Percentiles rank a stretch among this genome's conserved stretches.
phyloP scores from a whole-genome alignment of 2,113 vertebrate genomes.

The Hylia prasina region DNA sequence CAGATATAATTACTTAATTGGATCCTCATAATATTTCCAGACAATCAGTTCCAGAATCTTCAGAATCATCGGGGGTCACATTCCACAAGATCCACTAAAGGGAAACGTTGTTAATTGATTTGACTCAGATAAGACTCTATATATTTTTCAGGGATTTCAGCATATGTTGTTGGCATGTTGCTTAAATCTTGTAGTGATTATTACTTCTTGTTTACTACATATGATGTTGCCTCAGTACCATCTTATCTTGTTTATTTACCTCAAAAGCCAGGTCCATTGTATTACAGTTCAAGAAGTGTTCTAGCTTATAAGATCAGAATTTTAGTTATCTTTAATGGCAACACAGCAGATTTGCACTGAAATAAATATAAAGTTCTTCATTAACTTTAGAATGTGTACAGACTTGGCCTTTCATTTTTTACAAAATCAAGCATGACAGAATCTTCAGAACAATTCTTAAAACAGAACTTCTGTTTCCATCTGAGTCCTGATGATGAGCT shows the following conservation, averaged over 20 bases:
- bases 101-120: background rate
- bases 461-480: background rate
- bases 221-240: background rate
- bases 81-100: background rate
- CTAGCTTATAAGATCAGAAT: background rate
- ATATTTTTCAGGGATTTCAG: background rate
- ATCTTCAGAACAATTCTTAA: background rate
- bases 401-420: background rate
- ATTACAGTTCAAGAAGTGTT: background rate
- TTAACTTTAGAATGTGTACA: background rate
- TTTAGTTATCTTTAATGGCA: background rate
- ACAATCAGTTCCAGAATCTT: background rate
- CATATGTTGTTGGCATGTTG: background rate
- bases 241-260: background rate
- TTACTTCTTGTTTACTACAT: background rate
- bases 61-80: background rate
- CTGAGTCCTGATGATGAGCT: background rate
- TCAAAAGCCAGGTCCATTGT: background rate
- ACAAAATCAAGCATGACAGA: background rate
- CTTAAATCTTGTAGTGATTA: background rate
- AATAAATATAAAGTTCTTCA: background rate
- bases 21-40: background rate
- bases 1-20: background rate
- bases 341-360: background rate
- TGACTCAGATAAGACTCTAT: background rate